A percentile compares a stretch with the other conserved stretches of the same genome.
These are phyloP conservation scores for Megamerina dolium DNA, from an alignment of 2,888 invertebrate genomes.

Conservation along the genomic window DNA sequence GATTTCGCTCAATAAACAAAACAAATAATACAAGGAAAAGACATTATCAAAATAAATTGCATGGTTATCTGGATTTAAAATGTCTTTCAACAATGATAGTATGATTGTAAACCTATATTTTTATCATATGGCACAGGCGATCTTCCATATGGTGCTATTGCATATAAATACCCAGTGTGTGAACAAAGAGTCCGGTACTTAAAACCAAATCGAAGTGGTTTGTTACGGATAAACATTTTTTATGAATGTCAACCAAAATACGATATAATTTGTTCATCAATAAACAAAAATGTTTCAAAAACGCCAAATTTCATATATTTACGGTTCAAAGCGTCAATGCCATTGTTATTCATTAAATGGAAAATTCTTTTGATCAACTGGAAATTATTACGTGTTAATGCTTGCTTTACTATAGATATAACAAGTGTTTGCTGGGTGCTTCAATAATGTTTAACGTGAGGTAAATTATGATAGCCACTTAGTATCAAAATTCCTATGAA, in stretches of 20 bases:
- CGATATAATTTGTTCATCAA: too few species aligned
- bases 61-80: not conserved
- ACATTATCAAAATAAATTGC: not conserved
- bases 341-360: not conserved
- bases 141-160: slow-evolving; percentile 1
- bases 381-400: slow-evolving; percentile 1
- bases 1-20: too few species aligned
- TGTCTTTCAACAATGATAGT: not conserved
- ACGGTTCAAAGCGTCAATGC: not conserved
- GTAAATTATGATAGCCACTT: too few species aligned
- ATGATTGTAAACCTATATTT: not conserved
- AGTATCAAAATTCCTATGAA: too few species aligned
- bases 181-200: too few species aligned
- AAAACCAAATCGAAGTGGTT: not conserved
- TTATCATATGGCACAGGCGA: not conserved
- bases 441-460: not conserved
- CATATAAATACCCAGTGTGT: too few species aligned
- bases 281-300: slow-evolving; percentile 2
- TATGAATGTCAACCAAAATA: too few species aligned
- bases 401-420: too few species aligned
- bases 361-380: not conserved
- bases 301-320: slow-evolving; percentile 8
- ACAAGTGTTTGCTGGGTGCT: not conserved
- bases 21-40: not conserved
- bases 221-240: slow-evolving; percentile 1